phyloP scores from a whole-genome alignment of 2,888 invertebrate species.

The Anthophora plumipes region DNA sequence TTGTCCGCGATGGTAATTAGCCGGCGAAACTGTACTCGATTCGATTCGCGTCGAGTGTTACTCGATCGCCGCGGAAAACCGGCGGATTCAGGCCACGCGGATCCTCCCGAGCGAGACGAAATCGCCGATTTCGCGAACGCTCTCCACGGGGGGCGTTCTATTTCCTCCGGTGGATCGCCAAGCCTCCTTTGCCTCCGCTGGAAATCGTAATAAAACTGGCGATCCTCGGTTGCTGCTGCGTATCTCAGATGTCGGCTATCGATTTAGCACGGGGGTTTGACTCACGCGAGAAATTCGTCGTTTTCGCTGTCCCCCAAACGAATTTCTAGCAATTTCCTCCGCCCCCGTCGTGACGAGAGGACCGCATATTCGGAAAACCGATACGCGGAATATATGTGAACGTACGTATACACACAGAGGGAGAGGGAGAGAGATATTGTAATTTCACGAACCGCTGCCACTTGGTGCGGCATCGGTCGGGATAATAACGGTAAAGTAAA shows the following conservation, averaged over 20 bases:
- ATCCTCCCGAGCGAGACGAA: not conserved
- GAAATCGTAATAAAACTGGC: constrained; percentile 77
- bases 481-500: constrained; percentile 67
- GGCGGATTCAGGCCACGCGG: not conserved
- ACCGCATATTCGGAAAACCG: too few species aligned
- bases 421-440: constrained; percentile 15
- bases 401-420: too few species aligned
- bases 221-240: constrained; percentile 69
- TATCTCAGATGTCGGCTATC: constrained; percentile 77
- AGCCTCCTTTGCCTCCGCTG: constrained; percentile 3
- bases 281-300: not conserved
- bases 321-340: too few species aligned
- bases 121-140: not conserved
- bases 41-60: not conserved
- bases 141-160: not conserved
- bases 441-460: constrained; percentile 59
- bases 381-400: too few species aligned
- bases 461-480: constrained; percentile 36
- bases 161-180: not conserved
- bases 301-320: not conserved
- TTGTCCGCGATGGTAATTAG: constrained; percentile 2
- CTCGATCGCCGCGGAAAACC: not conserved
- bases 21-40: constrained; percentile 5
- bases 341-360: too few species aligned
- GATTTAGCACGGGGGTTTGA: constrained; percentile 72